Base-by-base conservation (phyloP, 2,888 invertebrate species). In the Noctua janthe region DNA sequence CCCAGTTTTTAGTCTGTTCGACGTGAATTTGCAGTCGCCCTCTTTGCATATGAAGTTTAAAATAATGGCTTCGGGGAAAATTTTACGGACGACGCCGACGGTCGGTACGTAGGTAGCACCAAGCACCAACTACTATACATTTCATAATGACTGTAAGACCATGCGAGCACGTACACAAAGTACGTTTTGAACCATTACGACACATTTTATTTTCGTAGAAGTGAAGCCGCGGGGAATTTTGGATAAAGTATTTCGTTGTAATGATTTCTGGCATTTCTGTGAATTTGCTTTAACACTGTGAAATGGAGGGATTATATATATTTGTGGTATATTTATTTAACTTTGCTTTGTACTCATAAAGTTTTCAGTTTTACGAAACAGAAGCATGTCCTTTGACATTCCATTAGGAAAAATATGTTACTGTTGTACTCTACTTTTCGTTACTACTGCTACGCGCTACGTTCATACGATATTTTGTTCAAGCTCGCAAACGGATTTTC, bases 1-100 rank as follows among this genome's bases (percentile, higher is more conserved):
- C 87, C 81, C 82, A 92, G 93, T 94, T 94, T 95, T 95, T 94
- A 91, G 93, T 91, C 92, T 88, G 88, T 87, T 86, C 90, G 89
- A 90, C 86, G 89, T 89, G 91, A 92, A 90, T 92, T 91, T 89
- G 91, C 92, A 90, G 90, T 89, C 85, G 87, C 84, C 56, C 87
- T 85, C 87, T 87, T 83, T 84, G 85, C 81, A 82, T 85, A 81
- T 85, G 84, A 89, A 87, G 77, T 82, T 86, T 74, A 90, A 91
- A 91, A 90, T 90, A 91, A 92, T 90, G 90, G 89, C 83, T 92
- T 92, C 91, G 79, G 74, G 85, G 92, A 91, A 92, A 87, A 84
- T 87, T 90, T 88, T 80, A 85, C 84, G 75, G 43, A 86, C 84
- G 76, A 78, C 73, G 59, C 49, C 15, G 64, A 73, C 80, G 39